These are phyloP conservation scores for Tenodera sinensis DNA, from an alignment of 2,888 invertebrate genomes.

Conservation along the genomic window DNA sequence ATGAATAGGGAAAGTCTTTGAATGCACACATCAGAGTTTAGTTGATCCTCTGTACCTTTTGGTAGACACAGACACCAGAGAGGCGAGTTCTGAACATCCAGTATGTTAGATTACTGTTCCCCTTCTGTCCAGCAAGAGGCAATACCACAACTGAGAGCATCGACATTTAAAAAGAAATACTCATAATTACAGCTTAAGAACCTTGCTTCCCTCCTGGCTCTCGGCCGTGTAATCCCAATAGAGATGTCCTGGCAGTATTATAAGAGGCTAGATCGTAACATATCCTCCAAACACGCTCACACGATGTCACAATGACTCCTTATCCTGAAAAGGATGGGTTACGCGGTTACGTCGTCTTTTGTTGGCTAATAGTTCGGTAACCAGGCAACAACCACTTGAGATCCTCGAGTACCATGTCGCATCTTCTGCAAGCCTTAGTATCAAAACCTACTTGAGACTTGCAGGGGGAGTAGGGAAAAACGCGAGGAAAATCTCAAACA, in stretches of 20 bases:
- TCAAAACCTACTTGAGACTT: background rate
- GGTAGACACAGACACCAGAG: too few species aligned
- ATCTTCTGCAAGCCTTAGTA: background rate
- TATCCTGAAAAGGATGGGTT: constrained; percentile 5
- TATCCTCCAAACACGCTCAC: background rate
- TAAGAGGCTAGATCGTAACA: background rate
- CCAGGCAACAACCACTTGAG: background rate
- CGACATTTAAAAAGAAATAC: background rate
- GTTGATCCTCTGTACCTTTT: too few species aligned
- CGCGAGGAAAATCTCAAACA: background rate
- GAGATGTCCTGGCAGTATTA: background rate
- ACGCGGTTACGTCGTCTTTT: constrained; percentile 1
- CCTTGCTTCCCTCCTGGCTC: background rate
- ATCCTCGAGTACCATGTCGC: background rate
- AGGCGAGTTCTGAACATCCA: too few species aligned
- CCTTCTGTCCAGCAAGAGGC: background rate
- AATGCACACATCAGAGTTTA: too few species aligned
- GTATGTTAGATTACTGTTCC: background rate
- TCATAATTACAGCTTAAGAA: background rate
- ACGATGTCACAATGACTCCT: background rate
- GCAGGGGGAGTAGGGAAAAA: background rate
- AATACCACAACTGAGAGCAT: background rate
- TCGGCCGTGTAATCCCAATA: background rate
- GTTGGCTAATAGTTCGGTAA: background rate
- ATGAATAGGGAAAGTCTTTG: too few species aligned